Evolutionary conservation across 2,113 vertebrate genomes (phyloP), one percentile per base, ranked within the genome.

Genomic region (Alligator sinensis): DNA sequence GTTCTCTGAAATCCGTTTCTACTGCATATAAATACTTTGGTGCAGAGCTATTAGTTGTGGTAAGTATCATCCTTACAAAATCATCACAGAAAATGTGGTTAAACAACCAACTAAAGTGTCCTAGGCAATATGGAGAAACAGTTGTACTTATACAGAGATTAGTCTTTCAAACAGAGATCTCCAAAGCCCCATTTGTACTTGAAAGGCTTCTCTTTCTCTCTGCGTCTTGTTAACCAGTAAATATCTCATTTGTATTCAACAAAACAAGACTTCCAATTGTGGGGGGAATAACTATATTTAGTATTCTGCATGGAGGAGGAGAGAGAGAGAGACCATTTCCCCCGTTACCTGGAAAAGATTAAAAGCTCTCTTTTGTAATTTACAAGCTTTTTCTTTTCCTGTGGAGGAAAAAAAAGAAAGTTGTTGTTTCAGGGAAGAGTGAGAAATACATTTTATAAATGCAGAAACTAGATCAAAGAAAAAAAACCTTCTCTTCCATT

Each of bases 191-290:
- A 82, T 94, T 96, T 97, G 93, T 96, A 96, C 88, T 96, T 95
- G 94, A 98, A 97, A 97, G 93, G 91, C 91, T 91, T 61, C 22
- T 90, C 64, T 92, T 93, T 79, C 0, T 0, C 61, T 91, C 74
- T 75, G 30, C 74, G 96, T 97, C 96, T 96, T 96, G 80, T 95
- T 94, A 96, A 89, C 86, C 93, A 96, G 93, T 95, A 96, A 97
- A 91, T 91, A 95, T 89, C 90, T 97, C 97, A 96, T 97, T 97
- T 93, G 92, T 95, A 95, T 94, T 98, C 96, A 92, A 93, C 90
- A 96, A 97, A 97, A 94, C 89, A 94, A 92, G 97, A 77, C 86
- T 94, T 96, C 94, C 87, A 93, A 91, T 86, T 88, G 83, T 75
- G 72, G 58, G 47, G 94, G 62, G 92, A 88, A 95, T 95, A 96